Evolutionary conservation across 2,797 vertebrate species (phyloP).

Genomic region (Artibeus lituratus): DNA sequence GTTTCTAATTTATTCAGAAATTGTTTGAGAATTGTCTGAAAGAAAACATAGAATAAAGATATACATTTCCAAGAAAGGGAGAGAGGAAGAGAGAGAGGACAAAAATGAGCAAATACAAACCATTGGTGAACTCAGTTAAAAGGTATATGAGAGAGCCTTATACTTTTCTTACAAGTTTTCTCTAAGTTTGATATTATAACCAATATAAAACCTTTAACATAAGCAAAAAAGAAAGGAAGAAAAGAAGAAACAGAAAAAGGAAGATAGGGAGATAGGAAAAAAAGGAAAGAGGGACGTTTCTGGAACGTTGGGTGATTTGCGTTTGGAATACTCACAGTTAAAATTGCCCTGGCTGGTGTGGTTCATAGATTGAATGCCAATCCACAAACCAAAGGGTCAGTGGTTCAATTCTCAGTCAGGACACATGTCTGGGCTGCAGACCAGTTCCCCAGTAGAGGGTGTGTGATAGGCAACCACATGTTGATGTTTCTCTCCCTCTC

Average conservation of each 20-base stretch:
- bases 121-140: not conserved
- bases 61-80: not conserved
- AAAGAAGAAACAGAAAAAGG: not conserved
- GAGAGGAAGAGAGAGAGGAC: not conserved
- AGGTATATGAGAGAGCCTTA: not conserved
- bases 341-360: not conserved
- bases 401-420: no score
- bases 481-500: no score
- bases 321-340: not conserved
- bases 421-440: no score
- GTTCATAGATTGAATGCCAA: no score
- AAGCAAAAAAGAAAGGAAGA: not conserved
- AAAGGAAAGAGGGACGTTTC: not conserved
- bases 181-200: not conserved
- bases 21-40: not conserved
- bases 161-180: not conserved
- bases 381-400: no score
- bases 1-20: not conserved
- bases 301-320: not conserved
- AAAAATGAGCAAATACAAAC: not conserved
- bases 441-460: no score
- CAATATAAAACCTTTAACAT: not conserved
- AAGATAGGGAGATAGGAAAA: not conserved
- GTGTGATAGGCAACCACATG: no score
- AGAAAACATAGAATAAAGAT: not conserved